Conservation (phyloP, 1,140 invertebrate species). For the Orussus abietinus region DNA sequence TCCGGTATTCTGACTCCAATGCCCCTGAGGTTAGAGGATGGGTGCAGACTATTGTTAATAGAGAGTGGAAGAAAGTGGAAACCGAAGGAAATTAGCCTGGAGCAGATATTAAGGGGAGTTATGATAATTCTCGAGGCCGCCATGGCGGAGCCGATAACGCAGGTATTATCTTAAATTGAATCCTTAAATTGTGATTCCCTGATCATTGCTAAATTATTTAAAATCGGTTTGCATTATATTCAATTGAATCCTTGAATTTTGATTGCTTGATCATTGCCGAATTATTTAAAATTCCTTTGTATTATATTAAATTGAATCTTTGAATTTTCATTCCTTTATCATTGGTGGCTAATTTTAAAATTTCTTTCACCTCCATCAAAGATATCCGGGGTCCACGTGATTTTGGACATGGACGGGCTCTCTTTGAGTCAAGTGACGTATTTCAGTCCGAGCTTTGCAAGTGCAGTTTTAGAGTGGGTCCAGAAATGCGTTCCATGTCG, state of each 20-base stretch:
- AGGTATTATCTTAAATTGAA: too few species aligned
- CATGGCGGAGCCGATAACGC: slow-evolving; percentile 60
- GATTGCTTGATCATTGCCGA: too few species aligned
- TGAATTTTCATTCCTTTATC: too few species aligned
- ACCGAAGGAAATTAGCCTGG: slow-evolving; percentile 55
- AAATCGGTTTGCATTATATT: too few species aligned
- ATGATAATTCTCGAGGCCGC: slow-evolving; percentile 60
- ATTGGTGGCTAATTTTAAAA: too few species aligned
- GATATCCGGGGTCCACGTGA: slow-evolving; percentile 59
- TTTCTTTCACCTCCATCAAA: too few species aligned
- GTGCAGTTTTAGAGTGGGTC: slow-evolving; percentile 61
- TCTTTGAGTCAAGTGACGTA: slow-evolving; percentile 64
- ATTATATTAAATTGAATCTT: too few species aligned
- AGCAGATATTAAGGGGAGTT: slow-evolving; percentile 59
- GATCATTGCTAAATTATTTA: too few species aligned
- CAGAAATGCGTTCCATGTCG: slow-evolving; percentile 67
- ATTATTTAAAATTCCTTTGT: too few species aligned
- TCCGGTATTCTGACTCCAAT: slow-evolving; percentile 57
- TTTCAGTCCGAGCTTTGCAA: slow-evolving; percentile 67
- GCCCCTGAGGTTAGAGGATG: slow-evolving; percentile 55
- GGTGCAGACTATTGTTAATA: slow-evolving; percentile 56
- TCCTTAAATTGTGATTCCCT: too few species aligned
- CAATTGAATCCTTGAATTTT: too few species aligned
- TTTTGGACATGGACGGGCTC: slow-evolving; percentile 68
- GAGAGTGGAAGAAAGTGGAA: slow-evolving; percentile 65